These are phyloP conservation scores for Columba guinea DNA, from an alignment of 2,797 vertebrate genomes.

Conservation along the genomic window DNA sequence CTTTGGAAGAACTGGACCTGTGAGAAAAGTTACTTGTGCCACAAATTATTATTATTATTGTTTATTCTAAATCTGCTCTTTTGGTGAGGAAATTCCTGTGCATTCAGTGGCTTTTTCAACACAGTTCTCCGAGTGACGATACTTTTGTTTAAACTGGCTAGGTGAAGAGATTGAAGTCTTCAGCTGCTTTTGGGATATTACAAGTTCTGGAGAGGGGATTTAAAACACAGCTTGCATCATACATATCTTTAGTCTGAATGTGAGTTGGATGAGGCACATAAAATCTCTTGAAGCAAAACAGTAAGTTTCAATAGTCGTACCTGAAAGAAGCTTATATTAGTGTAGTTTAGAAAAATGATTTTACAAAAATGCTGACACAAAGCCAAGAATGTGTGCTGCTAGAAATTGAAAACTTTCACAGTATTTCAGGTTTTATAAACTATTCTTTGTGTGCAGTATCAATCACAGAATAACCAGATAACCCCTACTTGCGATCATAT, in stretches of 20 bases:
- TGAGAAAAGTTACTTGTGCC: background rate
- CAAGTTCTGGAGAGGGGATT: background rate
- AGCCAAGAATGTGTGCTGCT: accelerated
- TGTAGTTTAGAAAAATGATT: background rate
- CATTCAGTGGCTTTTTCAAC: background rate
- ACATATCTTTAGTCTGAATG: background rate
- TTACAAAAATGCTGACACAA: background rate
- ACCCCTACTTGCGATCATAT: background rate
- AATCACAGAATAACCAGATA: background rate
- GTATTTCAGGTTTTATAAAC: background rate
- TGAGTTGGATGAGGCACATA: background rate
- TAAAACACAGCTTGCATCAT: background rate
- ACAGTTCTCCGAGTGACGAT: background rate
- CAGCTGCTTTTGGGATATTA: background rate
- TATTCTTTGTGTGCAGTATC: background rate
- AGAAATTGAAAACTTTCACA: background rate
- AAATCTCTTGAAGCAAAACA: background rate
- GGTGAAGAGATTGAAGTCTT: background rate
- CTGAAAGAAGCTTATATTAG: background rate
- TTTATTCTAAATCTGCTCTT: background rate
- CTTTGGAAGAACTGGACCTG: background rate
- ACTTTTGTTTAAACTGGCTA: background rate
- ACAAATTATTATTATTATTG: background rate
- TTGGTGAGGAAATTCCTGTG: background rate
- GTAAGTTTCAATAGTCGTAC: background rate